Base-by-base conservation (phyloP, 1,140 invertebrate species). In the Leucophenga varia region DNA sequence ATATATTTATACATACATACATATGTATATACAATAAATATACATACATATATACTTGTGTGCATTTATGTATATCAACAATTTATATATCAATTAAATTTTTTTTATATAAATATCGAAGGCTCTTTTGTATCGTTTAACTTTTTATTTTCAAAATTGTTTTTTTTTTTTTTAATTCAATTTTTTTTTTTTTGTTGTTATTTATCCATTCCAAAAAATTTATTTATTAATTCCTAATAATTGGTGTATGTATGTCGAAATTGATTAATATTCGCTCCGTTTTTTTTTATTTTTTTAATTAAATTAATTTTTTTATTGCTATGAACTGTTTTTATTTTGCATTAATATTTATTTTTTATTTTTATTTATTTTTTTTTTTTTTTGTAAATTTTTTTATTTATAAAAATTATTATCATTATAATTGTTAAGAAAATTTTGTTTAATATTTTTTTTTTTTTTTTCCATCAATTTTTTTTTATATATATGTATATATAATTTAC, bases 351-450 rank as follows among this genome's bases (percentile, higher is more conserved):
- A 35, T 47, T 21, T 42, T 41, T 32, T 34, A 39, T 34, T 48
- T 42, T 17, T 37, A 31, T 32, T 28, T 17, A 16, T 22, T 50
- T 34, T 30, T 45, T 42, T 53, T 43, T 44, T 43, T 47, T 25
- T 40, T 31, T 35, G 38, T 43, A 25, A 41, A 42, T 40, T 56
- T 39, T 21, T 39, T 47, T 61, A 56, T 65, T 57, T 65, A 51
- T 63, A 65, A 65, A 67, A 67, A 68, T 68, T 68, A 67, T 67
- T 67, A 67, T 67, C 63, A 67, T 65, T 54, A 61, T 58, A 44
- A 64, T 49, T 53, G 52, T 58, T 54, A 53, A 25, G 22, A 25
- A 25, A 25, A 10, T 25, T 25, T 25, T 25, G 22, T 25, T 25
- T 25, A 6, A 25, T 25, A 10, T 25, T 25, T 25, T 5, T 25